Evolutionary conservation across 2,113 vertebrate species (phyloP).

Genomic region (Ammodytes marinus): DNA sequence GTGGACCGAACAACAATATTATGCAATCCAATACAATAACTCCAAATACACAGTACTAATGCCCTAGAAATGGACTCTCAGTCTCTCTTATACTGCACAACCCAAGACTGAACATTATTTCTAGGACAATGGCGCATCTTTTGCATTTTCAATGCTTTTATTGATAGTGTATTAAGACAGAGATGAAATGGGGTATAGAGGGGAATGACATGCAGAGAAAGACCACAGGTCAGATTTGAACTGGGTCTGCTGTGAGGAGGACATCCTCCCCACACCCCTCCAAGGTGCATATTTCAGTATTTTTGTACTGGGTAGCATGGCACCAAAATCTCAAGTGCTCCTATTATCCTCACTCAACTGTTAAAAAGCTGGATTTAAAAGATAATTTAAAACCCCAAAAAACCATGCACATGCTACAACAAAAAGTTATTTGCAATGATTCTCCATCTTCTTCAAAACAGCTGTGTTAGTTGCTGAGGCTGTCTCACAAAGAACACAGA

Average conservation of each 20-base stretch:
- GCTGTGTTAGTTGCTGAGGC: background rate
- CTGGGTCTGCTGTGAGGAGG: no score
- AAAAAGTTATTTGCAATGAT: background rate
- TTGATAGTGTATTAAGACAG: no score
- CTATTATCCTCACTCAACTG: background rate
- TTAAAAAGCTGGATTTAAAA: constrained; percentile 8
- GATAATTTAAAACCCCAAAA: background rate
- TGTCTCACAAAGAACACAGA: background rate
- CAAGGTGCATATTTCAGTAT: background rate
- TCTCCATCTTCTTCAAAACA: background rate
- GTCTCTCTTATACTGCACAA: background rate
- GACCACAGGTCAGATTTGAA: no score
- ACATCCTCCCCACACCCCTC: no score
- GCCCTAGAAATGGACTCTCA: constrained; percentile 23
- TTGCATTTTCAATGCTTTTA: no score
- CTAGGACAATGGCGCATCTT: no score
- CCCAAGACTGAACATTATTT: background rate
- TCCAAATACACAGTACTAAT: constrained; percentile 28
- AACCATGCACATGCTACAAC: background rate
- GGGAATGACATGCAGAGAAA: no score
- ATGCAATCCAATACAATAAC: constrained; percentile 64
- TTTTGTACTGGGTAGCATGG: constrained; percentile 1
- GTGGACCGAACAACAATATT: constrained; percentile 67
- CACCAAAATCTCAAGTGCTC: background rate
- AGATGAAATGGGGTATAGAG: no score